A percentile compares a stretch with the other conserved stretches of the same genome.
Conservation (phyloP, 2,113 vertebrate genomes). For the Takifugu bimaculatus region DNA sequence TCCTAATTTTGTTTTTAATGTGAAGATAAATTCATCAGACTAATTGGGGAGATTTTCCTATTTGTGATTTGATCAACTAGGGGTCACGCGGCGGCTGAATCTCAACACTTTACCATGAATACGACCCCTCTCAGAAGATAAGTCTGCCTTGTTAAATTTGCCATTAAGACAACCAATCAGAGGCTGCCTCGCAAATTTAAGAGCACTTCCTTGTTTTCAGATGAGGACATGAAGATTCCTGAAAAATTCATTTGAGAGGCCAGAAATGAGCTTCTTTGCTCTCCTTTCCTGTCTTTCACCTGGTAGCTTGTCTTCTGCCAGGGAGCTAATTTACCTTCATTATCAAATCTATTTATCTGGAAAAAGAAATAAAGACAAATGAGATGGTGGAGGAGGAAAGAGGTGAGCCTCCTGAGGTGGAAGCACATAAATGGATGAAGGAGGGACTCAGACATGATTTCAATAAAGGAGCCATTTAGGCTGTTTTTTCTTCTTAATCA, state of each 20-base stretch:
- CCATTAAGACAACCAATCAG: slow-evolving; percentile 22
- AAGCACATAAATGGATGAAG: slow-evolving; percentile 27
- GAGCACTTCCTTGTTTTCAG: slow-evolving; percentile 1
- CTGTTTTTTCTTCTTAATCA: slow-evolving; percentile 24
- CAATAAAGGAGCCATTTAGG: slow-evolving; percentile 22
- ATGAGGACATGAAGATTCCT: slow-evolving; percentile 1
- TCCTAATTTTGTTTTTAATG: no score
- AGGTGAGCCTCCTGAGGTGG: not conserved
- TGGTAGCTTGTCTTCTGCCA: not conserved
- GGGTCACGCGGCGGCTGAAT: no score
- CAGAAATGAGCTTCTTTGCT: not conserved
- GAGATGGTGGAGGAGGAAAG: not conserved
- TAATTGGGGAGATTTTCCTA: no score
- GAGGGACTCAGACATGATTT: slow-evolving; percentile 4
- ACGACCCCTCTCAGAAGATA: no score
- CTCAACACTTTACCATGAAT: no score
- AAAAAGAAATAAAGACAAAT: slow-evolving; percentile 8
- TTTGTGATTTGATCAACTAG: no score
- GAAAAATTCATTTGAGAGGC: slow-evolving; percentile 3
- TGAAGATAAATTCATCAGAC: no score
- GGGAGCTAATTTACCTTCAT: slow-evolving; percentile 12
- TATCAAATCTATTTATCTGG: not conserved
- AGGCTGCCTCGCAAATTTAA: not conserved
- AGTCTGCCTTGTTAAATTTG: no score
- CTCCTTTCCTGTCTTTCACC: not conserved